Conservation (phyloP, 2,888 invertebrate genomes). For the Apodemia duryi region DNA sequence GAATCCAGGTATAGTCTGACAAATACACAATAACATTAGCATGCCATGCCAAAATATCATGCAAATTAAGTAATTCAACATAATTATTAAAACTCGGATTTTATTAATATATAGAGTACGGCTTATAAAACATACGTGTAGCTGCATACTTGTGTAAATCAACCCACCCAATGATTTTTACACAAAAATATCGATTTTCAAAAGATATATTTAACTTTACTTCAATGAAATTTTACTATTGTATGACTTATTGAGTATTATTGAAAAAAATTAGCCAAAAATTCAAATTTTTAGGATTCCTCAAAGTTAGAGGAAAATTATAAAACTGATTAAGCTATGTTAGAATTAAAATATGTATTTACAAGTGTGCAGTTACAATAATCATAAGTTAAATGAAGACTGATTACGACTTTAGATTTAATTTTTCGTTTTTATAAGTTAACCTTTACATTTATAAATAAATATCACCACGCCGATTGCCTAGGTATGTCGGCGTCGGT, state of each 20-base stretch:
- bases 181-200: too few species aligned
- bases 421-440: too few species aligned
- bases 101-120: constrained; percentile 13
- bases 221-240: too few species aligned
- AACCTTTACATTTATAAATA: too few species aligned
- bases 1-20: constrained; percentile 77
- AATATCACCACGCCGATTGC: too few species aligned
- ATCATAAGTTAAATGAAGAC: too few species aligned
- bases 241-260: too few species aligned
- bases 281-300: neutral
- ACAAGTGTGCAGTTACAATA: constrained; percentile 3
- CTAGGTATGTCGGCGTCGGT: too few species aligned
- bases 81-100: constrained; percentile 21
- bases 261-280: too few species aligned
- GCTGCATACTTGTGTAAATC: neutral
- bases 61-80: constrained; percentile 51
- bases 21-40: constrained; percentile 74
- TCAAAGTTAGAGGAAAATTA: neutral
- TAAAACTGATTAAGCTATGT: neutral
- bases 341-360: neutral
- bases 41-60: constrained; percentile 74
- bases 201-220: too few species aligned
- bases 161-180: too few species aligned
- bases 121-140: neutral
- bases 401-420: too few species aligned